phyloP scores from a whole-genome alignment of 2,888 invertebrate genomes.

The Drosophila hamatofila region DNA sequence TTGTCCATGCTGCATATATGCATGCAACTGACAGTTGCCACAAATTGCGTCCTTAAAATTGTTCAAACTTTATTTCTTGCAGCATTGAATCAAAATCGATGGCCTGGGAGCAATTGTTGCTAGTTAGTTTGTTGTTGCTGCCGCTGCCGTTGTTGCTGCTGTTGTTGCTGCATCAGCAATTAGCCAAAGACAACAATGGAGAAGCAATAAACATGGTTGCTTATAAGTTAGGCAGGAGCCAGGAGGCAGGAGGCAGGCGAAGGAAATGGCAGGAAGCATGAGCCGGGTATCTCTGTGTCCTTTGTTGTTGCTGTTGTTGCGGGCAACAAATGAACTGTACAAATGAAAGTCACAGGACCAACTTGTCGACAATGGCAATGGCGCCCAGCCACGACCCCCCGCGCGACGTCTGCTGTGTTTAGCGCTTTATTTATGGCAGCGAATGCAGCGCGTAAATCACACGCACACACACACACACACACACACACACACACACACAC shows the following conservation, averaged over 20 bases:
- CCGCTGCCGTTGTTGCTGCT: slow-evolving; percentile 16
- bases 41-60: slow-evolving; percentile 52
- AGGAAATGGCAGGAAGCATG: slow-evolving; percentile 9
- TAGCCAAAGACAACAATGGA: slow-evolving; percentile 58
- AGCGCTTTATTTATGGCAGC: slow-evolving; percentile 70
- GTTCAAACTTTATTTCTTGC: slow-evolving; percentile 48
- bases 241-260: no score
- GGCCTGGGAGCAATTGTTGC: slow-evolving; percentile 53
- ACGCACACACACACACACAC: slow-evolving; percentile 1
- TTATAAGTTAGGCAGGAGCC: slow-evolving; percentile 5
- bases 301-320: slow-evolving; percentile 16
- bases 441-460: slow-evolving; percentile 65
- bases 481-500: background rate
- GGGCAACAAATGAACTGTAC: slow-evolving; percentile 60
- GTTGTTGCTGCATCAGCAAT: slow-evolving; percentile 52
- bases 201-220: slow-evolving; percentile 51
- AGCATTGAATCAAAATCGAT: slow-evolving; percentile 61
- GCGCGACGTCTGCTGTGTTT: slow-evolving; percentile 34
- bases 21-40: slow-evolving; percentile 21
- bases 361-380: slow-evolving; percentile 62
- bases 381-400: slow-evolving; percentile 24
- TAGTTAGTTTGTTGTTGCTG: slow-evolving; percentile 9
- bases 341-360: slow-evolving; percentile 66
- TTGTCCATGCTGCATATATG: slow-evolving; percentile 12
- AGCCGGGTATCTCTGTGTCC: slow-evolving; percentile 10